Evolutionary conservation across 2,888 invertebrate genomes (phyloP).

Genomic region (Megalurothrips usitatus): DNA sequence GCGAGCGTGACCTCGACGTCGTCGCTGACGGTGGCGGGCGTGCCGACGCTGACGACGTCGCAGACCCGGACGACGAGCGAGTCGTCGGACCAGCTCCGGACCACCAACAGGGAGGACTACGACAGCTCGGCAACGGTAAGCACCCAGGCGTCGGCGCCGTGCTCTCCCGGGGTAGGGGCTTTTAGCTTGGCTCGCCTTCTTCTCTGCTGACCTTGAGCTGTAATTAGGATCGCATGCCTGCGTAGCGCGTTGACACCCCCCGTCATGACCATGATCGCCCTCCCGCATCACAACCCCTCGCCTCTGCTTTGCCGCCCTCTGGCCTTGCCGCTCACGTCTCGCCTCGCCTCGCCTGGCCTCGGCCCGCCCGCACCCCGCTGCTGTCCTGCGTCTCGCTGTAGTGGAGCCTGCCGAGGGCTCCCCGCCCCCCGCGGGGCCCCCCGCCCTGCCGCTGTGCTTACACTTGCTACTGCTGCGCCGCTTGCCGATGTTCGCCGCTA

Average conservation of each 20-base stretch:
- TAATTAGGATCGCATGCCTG: not conserved
- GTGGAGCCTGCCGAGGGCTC: too few species aligned
- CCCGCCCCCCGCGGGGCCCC: too few species aligned
- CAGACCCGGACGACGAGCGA: slow-evolving; percentile 40
- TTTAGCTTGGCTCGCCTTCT: slow-evolving; percentile 37
- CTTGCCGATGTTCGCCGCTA: too few species aligned
- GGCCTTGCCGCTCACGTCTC: not conserved
- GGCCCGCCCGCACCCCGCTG: slow-evolving; percentile 45
- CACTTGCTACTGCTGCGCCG: too few species aligned
- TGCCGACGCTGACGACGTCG: slow-evolving; percentile 42
- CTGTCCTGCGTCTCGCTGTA: slow-evolving; percentile 39
- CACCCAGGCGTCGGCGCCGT: slow-evolving; percentile 25
- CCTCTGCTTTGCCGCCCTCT: not conserved
- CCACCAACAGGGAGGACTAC: slow-evolving; percentile 50
- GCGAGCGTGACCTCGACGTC: not conserved
- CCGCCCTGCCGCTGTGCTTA: too few species aligned
- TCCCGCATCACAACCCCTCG: not conserved
- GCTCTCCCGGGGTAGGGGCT: not conserved
- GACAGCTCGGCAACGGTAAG: slow-evolving; percentile 56
- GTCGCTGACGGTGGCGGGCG: slow-evolving; percentile 31
- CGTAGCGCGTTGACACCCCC: not conserved
- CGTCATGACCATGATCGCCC: not conserved
- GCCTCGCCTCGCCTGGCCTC: not conserved
- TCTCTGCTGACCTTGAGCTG: not conserved
- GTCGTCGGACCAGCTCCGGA: slow-evolving; percentile 38